Evolutionary conservation across 2,888 invertebrate genomes (phyloP), one percentile per base, ranked within the genome.

Genomic region (Piscicola geometra): DNA sequence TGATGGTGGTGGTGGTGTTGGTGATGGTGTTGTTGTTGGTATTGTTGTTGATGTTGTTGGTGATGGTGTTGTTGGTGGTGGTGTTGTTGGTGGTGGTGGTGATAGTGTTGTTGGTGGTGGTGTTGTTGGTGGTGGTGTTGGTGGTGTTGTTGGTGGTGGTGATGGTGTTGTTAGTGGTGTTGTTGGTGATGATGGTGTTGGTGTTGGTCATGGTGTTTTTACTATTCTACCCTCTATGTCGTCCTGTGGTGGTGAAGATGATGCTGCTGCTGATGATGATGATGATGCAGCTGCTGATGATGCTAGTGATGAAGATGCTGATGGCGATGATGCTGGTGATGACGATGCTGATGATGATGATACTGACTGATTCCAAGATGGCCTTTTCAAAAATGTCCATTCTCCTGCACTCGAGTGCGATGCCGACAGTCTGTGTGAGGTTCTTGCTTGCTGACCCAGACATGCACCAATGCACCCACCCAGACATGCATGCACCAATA

Each of bases 351-450:
- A 80, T 35, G 80, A 81, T 25, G 68, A 25, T 30, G 28, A 25
- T 32, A 76, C 76, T 75, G 18, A 77, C 76, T 1, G 95, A 92
- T 84, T 92, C 91, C 87, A 91, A 90, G 78, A 99, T 94, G 0
- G 97, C 91, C 78, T 91, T 89, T 83, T 94, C 92, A 83, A 99
- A 96, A 81, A 98, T 92, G 84, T 99, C 98, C 92, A 99, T 94
- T 75, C 99, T 89, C 69, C 94, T 89, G 0, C 97, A 97, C 86
- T 99, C 99, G 72, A 99, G 87, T 1, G 98, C 95, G 82, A 99
- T 88, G 0, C 99, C 99, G 64, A 99, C 88, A 3, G 98, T 98
- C 82, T 83, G 80, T 35, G 52, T 28, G 52, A 50, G 71, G 15
- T 9, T 41, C 5, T 9, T 15, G 15, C 5, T 15, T 41, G 15